Percentiles rank a stretch among this genome's conserved stretches.
These are phyloP conservation scores for Eremobia ochroleuca DNA, from an alignment of 2,888 invertebrate genomes.

Conservation along the genomic window DNA sequence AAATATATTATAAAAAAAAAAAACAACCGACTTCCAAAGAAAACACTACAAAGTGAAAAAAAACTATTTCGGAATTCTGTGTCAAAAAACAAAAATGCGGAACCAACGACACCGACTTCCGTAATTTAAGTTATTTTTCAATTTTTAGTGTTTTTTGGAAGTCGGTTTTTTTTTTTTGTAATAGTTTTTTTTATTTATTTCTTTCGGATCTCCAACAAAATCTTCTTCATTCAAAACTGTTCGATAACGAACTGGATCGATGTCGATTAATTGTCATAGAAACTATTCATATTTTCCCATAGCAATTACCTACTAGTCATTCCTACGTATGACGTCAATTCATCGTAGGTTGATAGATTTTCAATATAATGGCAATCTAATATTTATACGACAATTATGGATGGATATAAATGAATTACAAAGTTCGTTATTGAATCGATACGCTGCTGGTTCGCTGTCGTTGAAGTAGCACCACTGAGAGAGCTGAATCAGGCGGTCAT, in stretches of 20 bases:
- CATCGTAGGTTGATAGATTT: neutral
- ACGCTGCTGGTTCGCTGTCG: neutral
- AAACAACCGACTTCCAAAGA: no score
- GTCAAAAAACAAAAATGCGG: no score
- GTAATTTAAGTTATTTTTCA: no score
- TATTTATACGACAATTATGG: neutral
- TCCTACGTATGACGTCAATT: slow-evolving; percentile 23
- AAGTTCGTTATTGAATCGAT: neutral
- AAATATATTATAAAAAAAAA: no score
- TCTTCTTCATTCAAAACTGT: neutral
- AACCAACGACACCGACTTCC: no score
- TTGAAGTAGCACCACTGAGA: neutral
- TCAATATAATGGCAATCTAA: neutral
- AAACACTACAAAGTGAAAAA: no score
- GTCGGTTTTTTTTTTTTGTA: no score
- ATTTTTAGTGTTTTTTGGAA: no score
- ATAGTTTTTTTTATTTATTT: no score
- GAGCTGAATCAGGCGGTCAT: no score
- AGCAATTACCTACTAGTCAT: slow-evolving; percentile 9
- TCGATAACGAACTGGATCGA: slow-evolving; percentile 8
- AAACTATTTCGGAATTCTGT: no score
- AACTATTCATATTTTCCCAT: slow-evolving; percentile 9
- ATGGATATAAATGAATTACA: neutral
- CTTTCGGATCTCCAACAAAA: neutral
- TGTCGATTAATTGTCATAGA: neutral